These are phyloP conservation scores for Sinonovacula constricta DNA, from an alignment of 1,140 invertebrate species.

Conservation along the genomic window DNA sequence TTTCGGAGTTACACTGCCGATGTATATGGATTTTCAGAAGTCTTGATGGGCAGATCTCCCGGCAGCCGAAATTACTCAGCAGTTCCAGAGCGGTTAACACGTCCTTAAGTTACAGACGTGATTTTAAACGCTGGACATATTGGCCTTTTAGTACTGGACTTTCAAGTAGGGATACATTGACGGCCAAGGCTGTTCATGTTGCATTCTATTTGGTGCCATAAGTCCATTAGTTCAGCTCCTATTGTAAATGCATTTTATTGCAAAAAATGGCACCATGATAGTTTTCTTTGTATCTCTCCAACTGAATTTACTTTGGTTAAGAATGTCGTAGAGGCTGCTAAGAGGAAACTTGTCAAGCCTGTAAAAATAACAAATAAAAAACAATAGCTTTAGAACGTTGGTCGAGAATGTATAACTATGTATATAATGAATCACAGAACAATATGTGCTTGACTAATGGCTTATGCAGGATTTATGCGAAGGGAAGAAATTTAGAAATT, in stretches of 20 bases:
- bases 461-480: conserved; percentile 13
- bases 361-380: conserved; percentile 28
- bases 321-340: conserved; percentile 30
- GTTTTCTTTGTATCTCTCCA: background rate
- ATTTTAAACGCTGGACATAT: no score
- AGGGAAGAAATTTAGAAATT: background rate
- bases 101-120: conserved; percentile 7
- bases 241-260: conserved; percentile 14
- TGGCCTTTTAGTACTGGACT: conserved; percentile 15
- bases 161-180: background rate
- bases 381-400: conserved; percentile 16
- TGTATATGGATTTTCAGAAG: conserved; percentile 5
- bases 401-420: conserved; percentile 5
- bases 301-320: conserved; percentile 30
- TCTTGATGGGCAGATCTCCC: conserved; percentile 11
- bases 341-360: conserved; percentile 8
- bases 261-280: conserved; percentile 24
- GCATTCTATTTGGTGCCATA: conserved; percentile 12
- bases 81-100: conserved; percentile 11
- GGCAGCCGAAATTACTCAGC: background rate
- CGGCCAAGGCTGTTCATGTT: conserved; percentile 16
- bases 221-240: background rate
- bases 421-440: conserved; percentile 39
- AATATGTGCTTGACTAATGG: no score
- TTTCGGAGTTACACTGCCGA: background rate